Conservation (phyloP, 2,888 invertebrate genomes). For the Cephus spinipes region DNA sequence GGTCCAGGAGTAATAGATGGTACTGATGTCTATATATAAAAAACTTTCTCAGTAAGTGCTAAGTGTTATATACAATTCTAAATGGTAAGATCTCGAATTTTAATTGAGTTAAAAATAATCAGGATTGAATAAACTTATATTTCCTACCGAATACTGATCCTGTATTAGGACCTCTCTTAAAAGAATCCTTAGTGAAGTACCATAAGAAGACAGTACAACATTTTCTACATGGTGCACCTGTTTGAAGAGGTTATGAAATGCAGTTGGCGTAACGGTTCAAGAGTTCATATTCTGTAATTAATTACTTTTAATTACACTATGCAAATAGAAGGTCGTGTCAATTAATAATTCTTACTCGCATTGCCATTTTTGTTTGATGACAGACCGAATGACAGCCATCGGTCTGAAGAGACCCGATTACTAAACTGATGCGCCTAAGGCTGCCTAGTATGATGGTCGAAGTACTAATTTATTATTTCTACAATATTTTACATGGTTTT, state of each 20-base stretch:
- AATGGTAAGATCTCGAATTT: background rate
- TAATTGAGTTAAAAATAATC: background rate
- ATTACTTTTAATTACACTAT: background rate
- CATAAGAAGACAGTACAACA: background rate
- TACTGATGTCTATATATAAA: background rate
- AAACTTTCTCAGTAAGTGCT: background rate
- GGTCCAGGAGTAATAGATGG: background rate
- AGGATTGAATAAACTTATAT: background rate
- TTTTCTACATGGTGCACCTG: background rate
- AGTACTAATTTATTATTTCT: background rate
- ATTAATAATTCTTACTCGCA: background rate
- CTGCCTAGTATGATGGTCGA: background rate
- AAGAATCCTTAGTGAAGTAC: background rate
- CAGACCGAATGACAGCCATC: background rate
- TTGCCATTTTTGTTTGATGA: background rate
- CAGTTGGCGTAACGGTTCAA: background rate
- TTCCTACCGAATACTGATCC: background rate
- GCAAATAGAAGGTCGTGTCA: background rate
- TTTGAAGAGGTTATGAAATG: background rate
- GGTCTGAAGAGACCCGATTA: background rate
- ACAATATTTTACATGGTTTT: slow-evolving; percentile 10
- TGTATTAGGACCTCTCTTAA: background rate
- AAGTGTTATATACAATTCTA: background rate
- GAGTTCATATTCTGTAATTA: background rate
- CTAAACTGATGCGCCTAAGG: background rate